Evolutionary conservation across 2,797 vertebrate species (phyloP).

Genomic region (Mastacembelus armatus): DNA sequence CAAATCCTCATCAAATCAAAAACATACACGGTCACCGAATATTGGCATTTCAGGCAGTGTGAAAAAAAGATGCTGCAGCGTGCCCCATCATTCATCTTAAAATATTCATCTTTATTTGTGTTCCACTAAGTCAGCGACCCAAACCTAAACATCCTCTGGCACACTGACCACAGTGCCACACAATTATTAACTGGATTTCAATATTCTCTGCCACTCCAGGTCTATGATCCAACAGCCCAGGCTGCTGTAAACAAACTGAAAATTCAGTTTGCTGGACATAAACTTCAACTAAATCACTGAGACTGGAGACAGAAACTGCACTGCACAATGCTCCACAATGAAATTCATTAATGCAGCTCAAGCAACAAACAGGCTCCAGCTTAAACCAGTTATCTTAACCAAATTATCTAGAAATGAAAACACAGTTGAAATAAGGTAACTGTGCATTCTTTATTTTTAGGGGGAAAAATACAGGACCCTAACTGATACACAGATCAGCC

Average conservation of each 20-base stretch:
- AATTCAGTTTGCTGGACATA: not conserved
- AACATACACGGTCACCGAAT: constrained; percentile 58
- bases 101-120: constrained; percentile 49
- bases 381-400: constrained; percentile 16
- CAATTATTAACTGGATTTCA: constrained; percentile 34
- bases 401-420: constrained; percentile 5
- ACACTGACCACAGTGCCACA: not conserved
- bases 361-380: constrained; percentile 2
- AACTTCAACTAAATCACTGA: constrained; percentile 1
- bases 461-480: no score
- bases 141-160: constrained; percentile 30
- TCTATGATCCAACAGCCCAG: not conserved
- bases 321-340: not conserved
- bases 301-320: not conserved
- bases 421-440: not conserved
- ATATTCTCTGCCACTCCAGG: constrained; percentile 7
- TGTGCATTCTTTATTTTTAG: no score
- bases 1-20: constrained; percentile 73
- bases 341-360: not conserved
- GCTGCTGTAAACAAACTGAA: not conserved
- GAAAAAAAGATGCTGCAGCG: constrained; percentile 28
- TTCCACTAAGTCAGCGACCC: constrained; percentile 16
- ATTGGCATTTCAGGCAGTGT: constrained; percentile 55
- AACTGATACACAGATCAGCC: no score
- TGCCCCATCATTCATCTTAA: constrained; percentile 21